A percentile compares a stretch with the other conserved stretches of the same genome.
phyloP scores from a whole-genome alignment of 2,888 invertebrate genomes.

The Erebia ligea region DNA sequence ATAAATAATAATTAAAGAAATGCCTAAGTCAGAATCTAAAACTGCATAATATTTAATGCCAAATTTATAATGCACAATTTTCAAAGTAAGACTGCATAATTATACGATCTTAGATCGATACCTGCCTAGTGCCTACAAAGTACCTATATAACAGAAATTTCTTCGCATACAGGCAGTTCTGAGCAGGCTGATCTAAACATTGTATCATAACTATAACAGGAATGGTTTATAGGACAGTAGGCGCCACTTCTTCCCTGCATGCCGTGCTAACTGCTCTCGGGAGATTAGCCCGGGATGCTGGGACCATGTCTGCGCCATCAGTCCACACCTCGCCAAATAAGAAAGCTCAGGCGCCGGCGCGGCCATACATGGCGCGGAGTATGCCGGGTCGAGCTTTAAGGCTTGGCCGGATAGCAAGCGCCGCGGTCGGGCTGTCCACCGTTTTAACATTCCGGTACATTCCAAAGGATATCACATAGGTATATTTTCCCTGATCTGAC shows the following conservation, averaged over 20 bases:
- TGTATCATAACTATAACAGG: constrained; percentile 2
- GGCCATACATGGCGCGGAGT: constrained; percentile 20
- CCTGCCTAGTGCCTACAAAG: background rate
- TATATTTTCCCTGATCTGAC: too few species aligned
- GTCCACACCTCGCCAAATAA: constrained; percentile 25
- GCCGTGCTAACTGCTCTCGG: background rate
- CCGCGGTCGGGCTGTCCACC: background rate
- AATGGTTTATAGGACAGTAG: constrained; percentile 21
- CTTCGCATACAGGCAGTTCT: too few species aligned
- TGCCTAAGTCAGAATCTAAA: too few species aligned
- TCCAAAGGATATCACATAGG: too few species aligned
- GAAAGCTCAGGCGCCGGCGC: constrained; percentile 34
- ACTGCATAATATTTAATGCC: too few species aligned
- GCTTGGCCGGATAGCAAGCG: background rate
- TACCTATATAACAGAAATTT: too few species aligned
- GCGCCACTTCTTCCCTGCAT: background rate
- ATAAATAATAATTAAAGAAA: too few species aligned
- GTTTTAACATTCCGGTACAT: too few species aligned
- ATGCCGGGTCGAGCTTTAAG: background rate
- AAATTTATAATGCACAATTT: too few species aligned
- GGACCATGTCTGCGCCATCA: background rate
- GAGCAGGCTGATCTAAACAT: background rate
- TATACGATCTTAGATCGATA: background rate
- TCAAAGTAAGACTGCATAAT: too few species aligned
- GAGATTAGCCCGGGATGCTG: background rate